These are phyloP conservation scores for Anser brachyrhynchus DNA, from an alignment of 2,113 vertebrate species.

Conservation along the genomic window DNA sequence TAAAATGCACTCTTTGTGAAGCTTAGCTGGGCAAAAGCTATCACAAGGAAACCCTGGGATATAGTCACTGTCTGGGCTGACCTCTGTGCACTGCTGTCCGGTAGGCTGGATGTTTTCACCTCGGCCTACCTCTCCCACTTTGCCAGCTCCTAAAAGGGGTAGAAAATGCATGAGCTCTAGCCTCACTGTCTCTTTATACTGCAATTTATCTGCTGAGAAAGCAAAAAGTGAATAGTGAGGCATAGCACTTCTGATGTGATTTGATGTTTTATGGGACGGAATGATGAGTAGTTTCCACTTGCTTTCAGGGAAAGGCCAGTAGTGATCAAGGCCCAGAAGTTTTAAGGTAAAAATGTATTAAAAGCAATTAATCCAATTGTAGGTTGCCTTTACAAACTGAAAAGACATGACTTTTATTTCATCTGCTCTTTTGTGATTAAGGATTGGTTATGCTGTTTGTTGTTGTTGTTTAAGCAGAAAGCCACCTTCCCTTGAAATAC, in stretches of 20 bases:
- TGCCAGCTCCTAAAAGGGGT: background rate
- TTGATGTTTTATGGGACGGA: background rate
- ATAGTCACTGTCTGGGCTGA: background rate
- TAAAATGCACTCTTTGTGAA: background rate
- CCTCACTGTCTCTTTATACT: background rate
- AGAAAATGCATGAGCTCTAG: background rate
- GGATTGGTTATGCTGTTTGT: background rate
- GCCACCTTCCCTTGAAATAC: background rate
- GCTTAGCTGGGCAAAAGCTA: background rate
- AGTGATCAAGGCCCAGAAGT: background rate
- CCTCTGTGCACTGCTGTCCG: background rate
- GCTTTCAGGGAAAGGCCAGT: background rate
- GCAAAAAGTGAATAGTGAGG: background rate
- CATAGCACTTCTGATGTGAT: accelerated
- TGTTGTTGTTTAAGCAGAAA: background rate
- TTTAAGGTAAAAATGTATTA: background rate
- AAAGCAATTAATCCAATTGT: background rate
- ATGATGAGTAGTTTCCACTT: background rate
- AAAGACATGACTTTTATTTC: background rate
- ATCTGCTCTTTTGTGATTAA: background rate
- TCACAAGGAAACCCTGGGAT: background rate
- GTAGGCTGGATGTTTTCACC: background rate
- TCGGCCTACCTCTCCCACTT: accelerated
- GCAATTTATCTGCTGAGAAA: background rate
- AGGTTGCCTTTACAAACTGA: background rate